Evolutionary conservation across 2,888 invertebrate genomes (phyloP).

Genomic region (Agrochola litura): DNA sequence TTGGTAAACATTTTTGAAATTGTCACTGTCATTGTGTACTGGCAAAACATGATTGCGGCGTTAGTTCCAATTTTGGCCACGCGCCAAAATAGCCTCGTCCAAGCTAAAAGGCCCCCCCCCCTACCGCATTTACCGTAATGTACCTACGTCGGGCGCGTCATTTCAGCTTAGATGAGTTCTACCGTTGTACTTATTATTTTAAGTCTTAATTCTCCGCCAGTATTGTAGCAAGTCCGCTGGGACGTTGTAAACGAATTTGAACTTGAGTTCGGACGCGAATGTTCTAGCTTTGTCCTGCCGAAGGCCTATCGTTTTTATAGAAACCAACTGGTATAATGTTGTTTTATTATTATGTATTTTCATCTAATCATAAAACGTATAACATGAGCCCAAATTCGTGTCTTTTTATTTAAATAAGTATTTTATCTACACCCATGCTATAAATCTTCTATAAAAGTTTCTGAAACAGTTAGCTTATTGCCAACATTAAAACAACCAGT

Average conservation of each 20-base stretch:
- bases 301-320: constrained; percentile 35
- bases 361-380: constrained; percentile 7
- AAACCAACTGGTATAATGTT: constrained; percentile 8
- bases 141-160: too few species aligned
- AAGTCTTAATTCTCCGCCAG: background rate
- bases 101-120: too few species aligned
- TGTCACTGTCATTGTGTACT: background rate
- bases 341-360: background rate
- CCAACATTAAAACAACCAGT: too few species aligned
- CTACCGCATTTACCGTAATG: too few species aligned
- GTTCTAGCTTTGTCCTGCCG: constrained; percentile 43
- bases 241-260: constrained; percentile 22
- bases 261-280: constrained; percentile 30
- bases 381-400: constrained; percentile 22
- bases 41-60: background rate
- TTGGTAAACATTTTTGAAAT: background rate
- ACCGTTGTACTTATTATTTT: background rate
- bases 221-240: constrained; percentile 20
- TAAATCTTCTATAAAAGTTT: too few species aligned
- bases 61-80: background rate
- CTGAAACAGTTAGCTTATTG: too few species aligned
- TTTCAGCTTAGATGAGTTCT: too few species aligned
- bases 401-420: constrained; percentile 22
- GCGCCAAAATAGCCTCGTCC: too few species aligned
- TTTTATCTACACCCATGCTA: background rate